Base-by-base conservation (phyloP, 2,113 vertebrate genomes). In the Triplophysa siluroides region DNA sequence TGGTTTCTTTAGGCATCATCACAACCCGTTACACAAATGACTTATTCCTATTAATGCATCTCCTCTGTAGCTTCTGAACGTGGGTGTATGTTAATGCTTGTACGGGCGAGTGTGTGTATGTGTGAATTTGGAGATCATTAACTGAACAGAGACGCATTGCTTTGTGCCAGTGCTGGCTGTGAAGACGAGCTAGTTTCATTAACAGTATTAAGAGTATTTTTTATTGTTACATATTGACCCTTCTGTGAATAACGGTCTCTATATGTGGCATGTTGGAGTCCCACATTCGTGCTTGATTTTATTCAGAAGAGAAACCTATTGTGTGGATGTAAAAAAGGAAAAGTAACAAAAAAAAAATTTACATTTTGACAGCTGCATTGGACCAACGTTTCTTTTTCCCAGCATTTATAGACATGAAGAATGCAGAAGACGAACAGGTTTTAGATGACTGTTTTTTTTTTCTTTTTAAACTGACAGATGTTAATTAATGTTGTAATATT, bases 151-250 rank as follows among this genome's bases (percentile, higher is more conserved):
- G 91, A 84, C 93, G 93, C 93, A 92, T 94, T 93, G 92, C 92
- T 91, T 92, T 90, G 91, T 90, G 73, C 70, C 60, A 58, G 38
- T 50, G 19, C 73, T 56, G 62, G 78, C 91, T 94, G 90, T 92
- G 92, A 92, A 92, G 94, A 92, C 91, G 91, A 92, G 93, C 90
- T 94, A 94, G 92, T 95, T 94, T 93, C 92, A 96, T 95, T 95
- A 94, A 95, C 95, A 98, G 97, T 98, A 96, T 98, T 98, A 98
- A 93, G 92, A 94, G 90, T 89, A 87, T 87, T 91, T 93, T 92
- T 87, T 91, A 95, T 90, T 96, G 95, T 95, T 96, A 94, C 93
- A 90, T 94, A 77, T 94, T 94, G 94, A 94, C 95, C 92, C 95
- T 94, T 95, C 95, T 94, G 95, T 97, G 94, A 96, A 96, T 88